Conservation (phyloP, 1,140 invertebrate genomes). For the Aphaenogaster rudis region DNA sequence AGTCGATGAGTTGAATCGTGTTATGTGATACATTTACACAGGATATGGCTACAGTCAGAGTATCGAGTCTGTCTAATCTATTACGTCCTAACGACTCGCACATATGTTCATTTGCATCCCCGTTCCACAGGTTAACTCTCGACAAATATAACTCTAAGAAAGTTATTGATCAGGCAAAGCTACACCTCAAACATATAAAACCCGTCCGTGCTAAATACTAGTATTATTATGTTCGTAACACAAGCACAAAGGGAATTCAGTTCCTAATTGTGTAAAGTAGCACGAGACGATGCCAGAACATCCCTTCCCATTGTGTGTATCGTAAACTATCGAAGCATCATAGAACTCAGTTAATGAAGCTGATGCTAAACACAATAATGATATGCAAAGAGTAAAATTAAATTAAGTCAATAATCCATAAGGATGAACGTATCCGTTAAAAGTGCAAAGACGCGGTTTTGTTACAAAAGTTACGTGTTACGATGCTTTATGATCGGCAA, state of each 20-base stretch:
- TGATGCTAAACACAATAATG: conserved; percentile 69
- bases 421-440: conserved; percentile 63
- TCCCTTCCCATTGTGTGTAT: conserved; percentile 48
- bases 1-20: conserved; percentile 67
- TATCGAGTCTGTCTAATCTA: conserved; percentile 61
- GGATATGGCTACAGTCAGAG: conserved; percentile 44
- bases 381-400: conserved; percentile 54
- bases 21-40: conserved; percentile 65
- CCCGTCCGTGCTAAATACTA: conserved; percentile 24
- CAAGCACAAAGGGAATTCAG: conserved; percentile 37
- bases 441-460: conserved; percentile 69
- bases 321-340: conserved; percentile 69
- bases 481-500: conserved; percentile 75
- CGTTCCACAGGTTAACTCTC: conserved; percentile 52
- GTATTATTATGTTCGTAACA: conserved; percentile 43
- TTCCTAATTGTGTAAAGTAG: conserved; percentile 49
- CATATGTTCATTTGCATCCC: conserved; percentile 53
- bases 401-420: conserved; percentile 70
- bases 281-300: conserved; percentile 47
- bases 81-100: conserved; percentile 58
- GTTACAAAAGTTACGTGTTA: conserved; percentile 77
- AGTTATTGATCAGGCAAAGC: conserved; percentile 37
- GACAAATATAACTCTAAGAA: conserved; percentile 55
- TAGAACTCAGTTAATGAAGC: conserved; percentile 78
- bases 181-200: conserved; percentile 55